phyloP scores from a whole-genome alignment of 2,888 invertebrate species.

The Agonum fuliginosum region DNA sequence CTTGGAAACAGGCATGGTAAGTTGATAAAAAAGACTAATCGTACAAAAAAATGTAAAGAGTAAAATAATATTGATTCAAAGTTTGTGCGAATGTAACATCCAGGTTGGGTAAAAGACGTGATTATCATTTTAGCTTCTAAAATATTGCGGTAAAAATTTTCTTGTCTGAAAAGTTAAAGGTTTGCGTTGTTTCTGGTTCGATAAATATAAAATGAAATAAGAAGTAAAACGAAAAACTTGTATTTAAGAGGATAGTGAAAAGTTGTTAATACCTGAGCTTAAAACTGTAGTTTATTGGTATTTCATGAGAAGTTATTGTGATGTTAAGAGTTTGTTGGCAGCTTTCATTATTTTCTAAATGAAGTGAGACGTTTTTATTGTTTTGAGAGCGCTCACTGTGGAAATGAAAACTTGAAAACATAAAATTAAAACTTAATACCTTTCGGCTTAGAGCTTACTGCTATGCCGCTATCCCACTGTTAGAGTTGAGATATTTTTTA shows the following conservation, averaged over 20 bases:
- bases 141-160: too few relatives aligned
- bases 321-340: conserved; percentile 27
- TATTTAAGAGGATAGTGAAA: neutral
- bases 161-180: too few relatives aligned
- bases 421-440: conserved; percentile 9
- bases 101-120: too few relatives aligned
- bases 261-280: conserved; percentile 19
- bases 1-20: too few relatives aligned
- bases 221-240: neutral
- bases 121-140: too few relatives aligned
- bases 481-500: too few relatives aligned
- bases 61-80: too few relatives aligned
- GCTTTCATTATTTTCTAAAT: conserved; percentile 4
- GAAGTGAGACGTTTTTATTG: conserved; percentile 27
- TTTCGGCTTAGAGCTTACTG: neutral
- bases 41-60: too few relatives aligned
- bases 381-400: neutral
- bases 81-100: too few relatives aligned
- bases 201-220: neutral
- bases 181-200: too few relatives aligned
- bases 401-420: conserved; percentile 3
- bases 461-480: too few relatives aligned
- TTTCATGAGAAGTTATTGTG: conserved; percentile 24
- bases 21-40: too few relatives aligned
- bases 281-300: conserved; percentile 30